phyloP scores from a whole-genome alignment of 1,140 invertebrate species.

The Lerema accius region DNA sequence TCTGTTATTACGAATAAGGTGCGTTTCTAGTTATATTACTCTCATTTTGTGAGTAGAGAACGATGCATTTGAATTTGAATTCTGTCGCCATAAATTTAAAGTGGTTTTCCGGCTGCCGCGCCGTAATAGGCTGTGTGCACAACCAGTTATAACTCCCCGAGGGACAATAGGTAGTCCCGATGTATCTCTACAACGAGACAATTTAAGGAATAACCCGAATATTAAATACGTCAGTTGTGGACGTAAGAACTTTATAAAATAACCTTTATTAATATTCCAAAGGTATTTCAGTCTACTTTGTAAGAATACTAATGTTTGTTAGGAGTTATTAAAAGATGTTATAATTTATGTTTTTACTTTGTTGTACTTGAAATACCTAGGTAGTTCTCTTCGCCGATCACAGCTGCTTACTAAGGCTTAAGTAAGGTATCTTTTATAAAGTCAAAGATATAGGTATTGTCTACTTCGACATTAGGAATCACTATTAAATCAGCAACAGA shows the following conservation, averaged over 20 bases:
- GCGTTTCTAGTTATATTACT: neutral
- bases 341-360: no score
- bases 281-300: neutral
- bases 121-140: conserved; percentile 43
- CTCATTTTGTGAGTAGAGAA: neutral
- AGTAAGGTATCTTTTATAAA: no score
- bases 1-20: neutral
- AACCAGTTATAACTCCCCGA: conserved; percentile 52
- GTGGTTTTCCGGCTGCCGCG: conserved; percentile 27
- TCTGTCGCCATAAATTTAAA: neutral
- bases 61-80: conserved; percentile 13
- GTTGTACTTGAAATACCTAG: no score
- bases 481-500: no score
- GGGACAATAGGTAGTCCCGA: conserved; percentile 56
- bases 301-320: neutral
- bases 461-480: no score
- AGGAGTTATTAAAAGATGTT: neutral
- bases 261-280: conserved; percentile 16
- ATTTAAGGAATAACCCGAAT: conserved; percentile 56
- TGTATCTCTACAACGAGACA: conserved; percentile 55
- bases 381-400: no score
- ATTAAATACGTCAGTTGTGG: conserved; percentile 44
- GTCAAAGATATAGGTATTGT: no score
- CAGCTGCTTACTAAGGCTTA: no score
- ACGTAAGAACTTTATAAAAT: conserved; percentile 26